Base-by-base conservation (phyloP, 2,888 invertebrate genomes). In the Halictus ligatus region DNA sequence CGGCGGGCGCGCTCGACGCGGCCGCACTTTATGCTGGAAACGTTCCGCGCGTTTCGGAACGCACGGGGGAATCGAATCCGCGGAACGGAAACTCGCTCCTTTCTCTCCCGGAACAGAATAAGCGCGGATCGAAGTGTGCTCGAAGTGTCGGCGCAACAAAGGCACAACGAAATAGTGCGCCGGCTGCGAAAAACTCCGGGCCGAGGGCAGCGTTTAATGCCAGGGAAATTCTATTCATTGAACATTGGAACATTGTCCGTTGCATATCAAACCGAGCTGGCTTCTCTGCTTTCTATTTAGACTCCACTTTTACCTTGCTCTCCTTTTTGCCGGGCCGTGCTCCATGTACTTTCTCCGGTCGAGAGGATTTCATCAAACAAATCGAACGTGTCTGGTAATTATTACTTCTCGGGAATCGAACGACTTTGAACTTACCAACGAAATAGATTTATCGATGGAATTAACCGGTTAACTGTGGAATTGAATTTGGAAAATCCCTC, bases 21-120 rank as follows among this genome's bases (percentile, higher is more conserved):
- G 29, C 4, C 46, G 48, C 15, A 35, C 77, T 50, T 74, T 50
- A 78, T 72, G 71, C 58, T 50, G 58, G 54, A 29, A 72, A 71
- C 71, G 78, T 78, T 71, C 18, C 78, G 46, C 78, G 46, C 18
- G 40, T 67, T 67, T 67, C 64, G 46, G 35, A 35, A 35, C 35
- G 15, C 29, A 25, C 35, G 25, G 60, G 64, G 25, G 71, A 72
- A 78, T 78, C 78, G 71, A 78, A 78, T 71, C 48, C 69, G 40
- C 50, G 60, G 40, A n/a, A n/a, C 43, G 10, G 71, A 50, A 58
- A 58, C 58, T 18, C 46, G 40, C 18, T 67, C 25, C 64, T 67
- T 60, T 60, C 67, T 35, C 48, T 48, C 18, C 18, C 80, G 40
- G 25, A n/a, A 48, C 29, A 73, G 46, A 58, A 50, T 40, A n/a